Base-by-base conservation (phyloP, 1,140 invertebrate species). In the Drosophila chauvacae region DNA sequence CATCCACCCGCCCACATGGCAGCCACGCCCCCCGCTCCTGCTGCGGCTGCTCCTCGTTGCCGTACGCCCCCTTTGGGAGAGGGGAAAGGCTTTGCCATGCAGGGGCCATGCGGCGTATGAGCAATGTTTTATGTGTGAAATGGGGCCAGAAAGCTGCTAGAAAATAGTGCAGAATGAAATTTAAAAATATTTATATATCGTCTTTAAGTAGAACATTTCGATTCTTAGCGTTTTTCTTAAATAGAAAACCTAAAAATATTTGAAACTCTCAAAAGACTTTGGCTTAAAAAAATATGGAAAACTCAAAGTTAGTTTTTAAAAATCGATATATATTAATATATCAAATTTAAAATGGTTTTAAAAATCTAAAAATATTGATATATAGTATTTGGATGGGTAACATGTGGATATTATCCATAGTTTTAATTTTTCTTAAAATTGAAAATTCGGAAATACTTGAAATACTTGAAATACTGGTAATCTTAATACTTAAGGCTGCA, bases 61-160 rank as follows among this genome's bases (percentile, higher is more conserved):
- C 20, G 16, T n/a, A 10, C 39, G n/a, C n/a, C 41, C n/a, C 48
- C 28, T 10, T 13, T 20, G 47, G 47, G 47, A 37, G 23, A 9
- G 39, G 26, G 23, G 23, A 23, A 33, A 53, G 30, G 39, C n/a
- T 51, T 45, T 53, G 45, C 7, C 45, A 48, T 35, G 45, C 45
- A 48, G 44, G 45, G 45, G 16, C 47, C 28, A 73, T 13, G 64
- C 33, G 55, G 47, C 70, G 64, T 69, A 59, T 59, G 55, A 72
- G 55, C 42, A 57, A 68, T 71, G n/a, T 68, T 53, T 35, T n/a
- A 20, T 28, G 35, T 14, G 28, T 16, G 11, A 45, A 35, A 28
- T 58, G 26, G 20, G 23, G 13, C 28, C 5, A 16, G 14, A 37
- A 37, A n/a, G 10, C 2, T 28, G 6, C 1, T 5, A n/a, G 3